These are phyloP conservation scores for Smittia sp. DNA, from an alignment of 2,888 invertebrate species.

Conservation along the genomic window DNA sequence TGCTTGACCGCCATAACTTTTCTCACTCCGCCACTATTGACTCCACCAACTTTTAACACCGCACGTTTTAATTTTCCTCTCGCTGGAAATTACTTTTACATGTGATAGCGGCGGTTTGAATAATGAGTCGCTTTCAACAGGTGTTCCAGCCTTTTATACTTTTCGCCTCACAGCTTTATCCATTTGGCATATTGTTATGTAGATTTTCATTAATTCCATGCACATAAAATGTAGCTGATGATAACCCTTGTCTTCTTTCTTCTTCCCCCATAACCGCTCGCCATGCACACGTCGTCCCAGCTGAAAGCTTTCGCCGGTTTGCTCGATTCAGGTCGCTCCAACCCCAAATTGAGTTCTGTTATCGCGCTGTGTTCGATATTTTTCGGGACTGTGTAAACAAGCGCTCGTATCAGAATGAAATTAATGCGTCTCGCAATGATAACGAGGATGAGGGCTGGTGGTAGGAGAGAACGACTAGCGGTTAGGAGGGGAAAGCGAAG, in stretches of 20 bases:
- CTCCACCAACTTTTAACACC: not conserved
- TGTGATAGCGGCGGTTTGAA: constrained; percentile 28
- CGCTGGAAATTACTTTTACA: constrained; percentile 28
- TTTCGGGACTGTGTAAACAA: not conserved
- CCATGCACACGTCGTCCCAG: not conserved
- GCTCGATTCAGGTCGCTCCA: not conserved
- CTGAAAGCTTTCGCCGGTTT: constrained; percentile 1
- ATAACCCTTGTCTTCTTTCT: constrained; percentile 16
- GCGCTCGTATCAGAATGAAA: constrained; percentile 7
- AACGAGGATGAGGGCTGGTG: not conserved
- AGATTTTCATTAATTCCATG: constrained; percentile 41
- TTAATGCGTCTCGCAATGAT: constrained; percentile 38
- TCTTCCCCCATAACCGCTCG: constrained; percentile 26
- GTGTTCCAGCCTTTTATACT: constrained; percentile 39
- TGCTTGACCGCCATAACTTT: constrained; percentile 3
- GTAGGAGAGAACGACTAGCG: not conserved
- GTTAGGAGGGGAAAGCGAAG: not conserved
- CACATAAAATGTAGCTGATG: constrained; percentile 28
- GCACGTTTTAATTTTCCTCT: constrained; percentile 4
- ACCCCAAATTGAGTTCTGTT: constrained; percentile 4
- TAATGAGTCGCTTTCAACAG: constrained; percentile 41
- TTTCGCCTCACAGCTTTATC: constrained; percentile 5
- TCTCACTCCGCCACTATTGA: constrained; percentile 16
- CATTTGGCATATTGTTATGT: constrained; percentile 40
- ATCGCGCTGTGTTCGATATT: constrained; percentile 6